phyloP scores from a whole-genome alignment of 2,888 invertebrate species.

The Zygogramma bicolorata region DNA sequence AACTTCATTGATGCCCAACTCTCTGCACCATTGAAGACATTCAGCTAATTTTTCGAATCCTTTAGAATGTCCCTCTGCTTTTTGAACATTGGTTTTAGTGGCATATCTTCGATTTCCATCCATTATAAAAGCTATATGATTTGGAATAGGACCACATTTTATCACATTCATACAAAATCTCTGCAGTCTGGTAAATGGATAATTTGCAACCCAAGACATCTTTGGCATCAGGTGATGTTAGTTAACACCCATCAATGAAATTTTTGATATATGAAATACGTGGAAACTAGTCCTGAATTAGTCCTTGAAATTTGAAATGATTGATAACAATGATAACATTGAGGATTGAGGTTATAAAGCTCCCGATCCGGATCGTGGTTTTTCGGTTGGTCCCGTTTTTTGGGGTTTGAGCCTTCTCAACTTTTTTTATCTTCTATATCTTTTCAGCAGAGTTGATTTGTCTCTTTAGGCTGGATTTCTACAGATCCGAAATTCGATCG shows the following conservation, averaged over 20 bases:
- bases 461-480: too few species aligned
- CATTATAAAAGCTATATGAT: slow-evolving; percentile 98
- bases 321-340: too few species aligned
- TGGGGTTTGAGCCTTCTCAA: too few species aligned
- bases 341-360: too few species aligned
- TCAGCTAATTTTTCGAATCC: slow-evolving; percentile 87
- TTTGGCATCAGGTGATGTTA: slow-evolving; percentile 24
- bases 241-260: not conserved
- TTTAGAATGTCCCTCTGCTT: slow-evolving; percentile 84
- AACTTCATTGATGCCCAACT: slow-evolving; percentile 92
- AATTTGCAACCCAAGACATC: slow-evolving; percentile 86
- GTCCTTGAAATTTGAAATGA: too few species aligned
- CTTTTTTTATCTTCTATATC: too few species aligned
- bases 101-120: slow-evolving; percentile 98
- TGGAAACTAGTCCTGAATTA: too few species aligned
- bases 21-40: slow-evolving; percentile 86
- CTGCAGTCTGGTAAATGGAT: slow-evolving; percentile 81
- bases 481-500: too few species aligned
- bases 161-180: slow-evolving; percentile 79
- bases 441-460: too few species aligned
- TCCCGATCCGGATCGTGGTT: too few species aligned
- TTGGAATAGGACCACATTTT: slow-evolving; percentile 86
- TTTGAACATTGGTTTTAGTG: slow-evolving; percentile 79
- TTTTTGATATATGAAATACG: not conserved
- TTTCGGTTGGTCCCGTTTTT: too few species aligned